These are phyloP conservation scores for Chrysodeixis includens DNA, from an alignment of 2,888 invertebrate genomes.

Conservation along the genomic window DNA sequence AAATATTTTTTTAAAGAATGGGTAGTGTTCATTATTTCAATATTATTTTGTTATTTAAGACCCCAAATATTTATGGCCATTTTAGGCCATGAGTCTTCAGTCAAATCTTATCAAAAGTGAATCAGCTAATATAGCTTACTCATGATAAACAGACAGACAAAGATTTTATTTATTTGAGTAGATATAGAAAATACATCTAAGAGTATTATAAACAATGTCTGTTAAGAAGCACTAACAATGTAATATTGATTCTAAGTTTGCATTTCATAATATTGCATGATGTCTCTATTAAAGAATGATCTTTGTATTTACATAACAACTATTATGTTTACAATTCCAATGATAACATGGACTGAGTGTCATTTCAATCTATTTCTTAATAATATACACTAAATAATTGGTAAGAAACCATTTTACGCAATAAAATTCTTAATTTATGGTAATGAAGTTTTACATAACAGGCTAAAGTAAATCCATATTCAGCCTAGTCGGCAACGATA, in stretches of 20 bases:
- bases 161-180: too few species aligned
- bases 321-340: slow-evolving; percentile 2
- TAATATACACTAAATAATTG: background rate
- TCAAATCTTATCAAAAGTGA: too few species aligned
- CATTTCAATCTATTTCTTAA: background rate
- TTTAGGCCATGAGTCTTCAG: too few species aligned
- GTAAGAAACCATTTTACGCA: background rate
- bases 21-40: too few species aligned
- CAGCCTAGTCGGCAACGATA: slow-evolving; percentile 22
- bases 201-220: too few species aligned
- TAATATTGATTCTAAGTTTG: background rate
- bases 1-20: too few species aligned
- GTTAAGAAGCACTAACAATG: too few species aligned
- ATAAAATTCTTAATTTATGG: background rate
- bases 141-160: too few species aligned
- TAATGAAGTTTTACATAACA: slow-evolving; percentile 10
- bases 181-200: too few species aligned
- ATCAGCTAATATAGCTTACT: too few species aligned
- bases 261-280: slow-evolving; percentile 1
- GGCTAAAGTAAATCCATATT: slow-evolving; percentile 9
- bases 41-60: too few species aligned
- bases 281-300: slow-evolving; percentile 1
- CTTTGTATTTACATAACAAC: slow-evolving; percentile 1
- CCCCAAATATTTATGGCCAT: too few species aligned
- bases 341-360: slow-evolving; percentile 2